phyloP scores from a whole-genome alignment of 2,888 invertebrate species.

The Plagiodera versicolora region DNA sequence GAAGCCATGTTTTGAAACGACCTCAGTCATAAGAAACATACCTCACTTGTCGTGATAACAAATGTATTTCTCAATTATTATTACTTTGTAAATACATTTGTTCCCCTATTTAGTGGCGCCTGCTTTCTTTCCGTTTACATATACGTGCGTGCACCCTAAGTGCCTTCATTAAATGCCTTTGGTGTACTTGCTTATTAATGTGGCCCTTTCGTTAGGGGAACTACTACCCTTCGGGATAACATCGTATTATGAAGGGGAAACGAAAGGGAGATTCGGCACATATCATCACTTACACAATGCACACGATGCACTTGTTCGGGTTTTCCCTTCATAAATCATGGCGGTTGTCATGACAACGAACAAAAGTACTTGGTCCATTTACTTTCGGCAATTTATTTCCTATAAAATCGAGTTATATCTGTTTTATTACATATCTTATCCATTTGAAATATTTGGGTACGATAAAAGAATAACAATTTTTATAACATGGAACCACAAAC shows the following conservation, averaged over 20 bases:
- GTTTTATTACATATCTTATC: no score
- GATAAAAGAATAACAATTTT: no score
- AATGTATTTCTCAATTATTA: no score
- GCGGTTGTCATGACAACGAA: constrained; percentile 23
- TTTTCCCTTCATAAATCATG: constrained; percentile 20
- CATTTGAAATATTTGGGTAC: no score
- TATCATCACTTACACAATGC: constrained; percentile 17
- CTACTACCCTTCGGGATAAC: constrained; percentile 49
- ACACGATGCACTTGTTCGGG: constrained; percentile 33
- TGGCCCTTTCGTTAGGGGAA: constrained; percentile 42
- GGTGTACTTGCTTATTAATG: constrained; percentile 53
- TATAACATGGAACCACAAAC: no score
- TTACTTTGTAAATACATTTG: no score
- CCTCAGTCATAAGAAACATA: no score
- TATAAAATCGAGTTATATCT: no score
- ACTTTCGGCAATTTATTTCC: no score
- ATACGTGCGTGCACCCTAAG: constrained; percentile 37
- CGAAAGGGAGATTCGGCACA: constrained; percentile 12
- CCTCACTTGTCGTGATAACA: no score
- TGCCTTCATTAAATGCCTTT: constrained; percentile 54
- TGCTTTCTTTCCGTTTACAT: constrained; percentile 34
- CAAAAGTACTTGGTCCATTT: no score
- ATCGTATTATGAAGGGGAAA: constrained; percentile 25
- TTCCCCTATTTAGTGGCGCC: constrained; percentile 21
- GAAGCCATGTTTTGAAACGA: no score